phyloP scores from a whole-genome alignment of 2,888 invertebrate species.

The Cryptops parisi region DNA sequence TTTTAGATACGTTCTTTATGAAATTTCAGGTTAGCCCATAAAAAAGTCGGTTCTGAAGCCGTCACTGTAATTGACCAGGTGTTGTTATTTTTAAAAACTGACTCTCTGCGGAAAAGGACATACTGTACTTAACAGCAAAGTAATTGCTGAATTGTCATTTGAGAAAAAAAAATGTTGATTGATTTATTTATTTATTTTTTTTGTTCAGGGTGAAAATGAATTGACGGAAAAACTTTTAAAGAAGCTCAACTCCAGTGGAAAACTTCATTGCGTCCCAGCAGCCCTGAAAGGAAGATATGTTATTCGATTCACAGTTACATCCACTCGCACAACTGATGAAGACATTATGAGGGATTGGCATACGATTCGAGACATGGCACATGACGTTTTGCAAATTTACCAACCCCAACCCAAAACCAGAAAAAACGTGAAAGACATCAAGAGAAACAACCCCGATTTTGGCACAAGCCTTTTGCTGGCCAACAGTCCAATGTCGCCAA shows the following conservation, averaged over 20 bases:
- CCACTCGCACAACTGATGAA: conserved; percentile 50
- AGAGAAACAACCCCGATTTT: conserved; percentile 65
- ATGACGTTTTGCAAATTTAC: conserved; percentile 40
- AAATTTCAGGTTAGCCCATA: no score
- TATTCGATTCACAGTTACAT: conserved; percentile 87
- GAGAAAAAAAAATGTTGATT: no score
- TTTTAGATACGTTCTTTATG: no score
- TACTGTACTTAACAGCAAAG: not conserved
- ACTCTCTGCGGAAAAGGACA: no score
- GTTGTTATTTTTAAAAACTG: no score
- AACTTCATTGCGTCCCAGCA: conserved; percentile 88
- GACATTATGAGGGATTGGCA: conserved; percentile 62
- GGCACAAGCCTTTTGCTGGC: conserved; percentile 84
- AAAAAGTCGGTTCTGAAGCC: no score
- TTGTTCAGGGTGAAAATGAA: conserved; percentile 55
- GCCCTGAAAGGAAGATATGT: conserved; percentile 67
- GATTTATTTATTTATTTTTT: no score
- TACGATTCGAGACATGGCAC: conserved; percentile 32
- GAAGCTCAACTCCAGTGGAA: conserved; percentile 68
- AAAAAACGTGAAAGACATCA: conserved; percentile 19
- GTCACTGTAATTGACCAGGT: no score
- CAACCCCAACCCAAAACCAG: conserved; percentile 37
- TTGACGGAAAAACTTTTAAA: conserved; percentile 74
- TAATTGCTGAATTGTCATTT: no score
- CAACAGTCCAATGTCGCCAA: conserved; percentile 92